phyloP scores from a whole-genome alignment of 2,113 vertebrate species.

The Pelobates fuscus region DNA sequence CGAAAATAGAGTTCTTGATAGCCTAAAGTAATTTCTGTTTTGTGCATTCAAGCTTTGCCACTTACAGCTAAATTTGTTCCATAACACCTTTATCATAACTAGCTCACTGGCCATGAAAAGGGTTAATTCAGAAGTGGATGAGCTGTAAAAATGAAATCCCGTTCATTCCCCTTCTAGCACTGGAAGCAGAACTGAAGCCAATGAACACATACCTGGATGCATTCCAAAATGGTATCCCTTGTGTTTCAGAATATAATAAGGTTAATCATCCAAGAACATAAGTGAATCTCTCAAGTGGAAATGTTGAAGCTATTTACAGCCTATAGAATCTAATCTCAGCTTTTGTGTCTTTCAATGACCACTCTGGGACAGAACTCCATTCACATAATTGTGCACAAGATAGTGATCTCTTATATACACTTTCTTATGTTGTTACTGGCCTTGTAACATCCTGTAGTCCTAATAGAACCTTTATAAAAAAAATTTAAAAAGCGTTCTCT shows the following conservation, averaged over 20 bases:
- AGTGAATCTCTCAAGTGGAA: background rate
- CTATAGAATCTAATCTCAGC: background rate
- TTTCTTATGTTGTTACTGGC: background rate
- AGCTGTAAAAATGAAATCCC: background rate
- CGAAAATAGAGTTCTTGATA: constrained; percentile 20
- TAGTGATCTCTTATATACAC: background rate
- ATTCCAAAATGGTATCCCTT: background rate
- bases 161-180: background rate
- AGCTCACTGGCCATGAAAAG: background rate
- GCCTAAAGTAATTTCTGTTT: constrained; percentile 14
- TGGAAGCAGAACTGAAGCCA: background rate
- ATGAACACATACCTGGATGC: background rate
- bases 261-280: constrained; percentile 3
- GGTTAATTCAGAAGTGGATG: background rate
- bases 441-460: background rate
- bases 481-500: too few species aligned
- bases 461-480: too few species aligned
- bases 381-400: background rate
- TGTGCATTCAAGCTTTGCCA: constrained; percentile 24
- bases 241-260: background rate
- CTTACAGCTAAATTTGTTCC: background rate
- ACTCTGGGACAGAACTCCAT: background rate
- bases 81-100: background rate
- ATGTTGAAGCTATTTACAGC: background rate
- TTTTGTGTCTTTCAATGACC: background rate